A percentile compares a stretch with the other conserved stretches of the same genome.
Conservation (phyloP, 2,888 invertebrate species). For the Nomada lathburiana region DNA sequence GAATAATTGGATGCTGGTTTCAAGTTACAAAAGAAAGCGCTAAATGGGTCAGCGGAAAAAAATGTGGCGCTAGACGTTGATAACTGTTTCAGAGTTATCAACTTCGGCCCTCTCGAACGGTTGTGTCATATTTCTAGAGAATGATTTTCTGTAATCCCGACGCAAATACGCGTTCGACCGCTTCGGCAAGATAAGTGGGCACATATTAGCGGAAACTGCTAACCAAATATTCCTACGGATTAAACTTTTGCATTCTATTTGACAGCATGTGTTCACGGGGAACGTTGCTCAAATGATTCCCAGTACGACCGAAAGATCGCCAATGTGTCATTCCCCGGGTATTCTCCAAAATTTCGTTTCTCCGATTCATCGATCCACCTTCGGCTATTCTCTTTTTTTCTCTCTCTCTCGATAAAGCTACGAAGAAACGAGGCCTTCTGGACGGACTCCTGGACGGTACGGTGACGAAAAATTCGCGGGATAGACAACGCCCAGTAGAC, state of each 20-base stretch:
- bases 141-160: constrained; percentile 3
- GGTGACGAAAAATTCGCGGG: constrained; percentile 20
- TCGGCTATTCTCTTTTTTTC: too few relatives aligned
- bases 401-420: background rate
- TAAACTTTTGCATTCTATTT: constrained; percentile 2
- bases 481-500: constrained; percentile 48
- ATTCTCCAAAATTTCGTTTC: constrained; percentile 7
- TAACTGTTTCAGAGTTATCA: background rate
- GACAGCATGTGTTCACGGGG: background rate
- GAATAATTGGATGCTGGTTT: background rate
- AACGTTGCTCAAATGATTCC: constrained; percentile 1
- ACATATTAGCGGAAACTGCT: constrained; percentile 16
- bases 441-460: background rate
- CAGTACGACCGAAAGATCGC: background rate
- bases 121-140: background rate
- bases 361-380: background rate
- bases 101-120: background rate
- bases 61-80: background rate
- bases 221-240: constrained; percentile 2
- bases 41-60: background rate
- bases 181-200: background rate
- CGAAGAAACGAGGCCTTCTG: background rate
- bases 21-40: background rate
- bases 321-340: background rate
- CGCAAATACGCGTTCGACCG: constrained; percentile 1